Evolutionary conservation across 37 sponge, comb jelly and placozoan species (phyloP).

Genomic region (Axinella damicornis): DNA sequence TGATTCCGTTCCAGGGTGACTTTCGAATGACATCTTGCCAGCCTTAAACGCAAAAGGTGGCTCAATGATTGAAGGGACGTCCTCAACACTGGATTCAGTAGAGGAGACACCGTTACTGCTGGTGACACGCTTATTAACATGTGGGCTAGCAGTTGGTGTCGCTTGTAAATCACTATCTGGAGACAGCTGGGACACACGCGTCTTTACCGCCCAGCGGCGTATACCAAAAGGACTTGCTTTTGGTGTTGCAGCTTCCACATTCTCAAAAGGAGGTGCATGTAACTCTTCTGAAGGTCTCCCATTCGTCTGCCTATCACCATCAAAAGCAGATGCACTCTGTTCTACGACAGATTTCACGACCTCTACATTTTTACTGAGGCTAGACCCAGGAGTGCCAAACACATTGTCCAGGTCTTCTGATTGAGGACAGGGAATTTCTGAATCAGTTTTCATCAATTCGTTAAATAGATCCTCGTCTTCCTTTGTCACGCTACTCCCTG

Average conservation of each 20-base stretch:
- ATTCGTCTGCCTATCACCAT: too few relatives aligned
- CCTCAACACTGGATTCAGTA: constrained; percentile 10
- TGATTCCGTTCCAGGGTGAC: too few relatives aligned
- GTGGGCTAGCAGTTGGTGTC: constrained; percentile 35
- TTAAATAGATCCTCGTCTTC: constrained; percentile 26
- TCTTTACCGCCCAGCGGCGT: not conserved
- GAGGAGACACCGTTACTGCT: not conserved
- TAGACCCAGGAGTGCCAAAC: not conserved
- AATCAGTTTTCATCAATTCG: constrained; percentile 31
- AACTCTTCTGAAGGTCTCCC: too few relatives aligned
- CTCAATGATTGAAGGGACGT: not conserved
- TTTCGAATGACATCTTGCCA: too few relatives aligned
- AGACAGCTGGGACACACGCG: not conserved
- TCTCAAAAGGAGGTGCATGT: not conserved
- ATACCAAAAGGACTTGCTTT: constrained; percentile 6
- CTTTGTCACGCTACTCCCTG: not conserved
- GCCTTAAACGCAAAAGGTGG: too few relatives aligned
- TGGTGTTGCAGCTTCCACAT: constrained; percentile 17
- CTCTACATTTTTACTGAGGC: not conserved
- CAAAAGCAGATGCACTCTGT: too few relatives aligned
- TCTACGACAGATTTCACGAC: not conserved
- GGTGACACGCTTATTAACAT: not conserved
- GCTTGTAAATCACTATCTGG: not conserved
- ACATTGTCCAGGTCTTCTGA: too few relatives aligned
- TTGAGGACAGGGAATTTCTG: not conserved